Evolutionary conservation across 2,797 vertebrate species (phyloP).

Genomic region (Crenichthys baileyi): DNA sequence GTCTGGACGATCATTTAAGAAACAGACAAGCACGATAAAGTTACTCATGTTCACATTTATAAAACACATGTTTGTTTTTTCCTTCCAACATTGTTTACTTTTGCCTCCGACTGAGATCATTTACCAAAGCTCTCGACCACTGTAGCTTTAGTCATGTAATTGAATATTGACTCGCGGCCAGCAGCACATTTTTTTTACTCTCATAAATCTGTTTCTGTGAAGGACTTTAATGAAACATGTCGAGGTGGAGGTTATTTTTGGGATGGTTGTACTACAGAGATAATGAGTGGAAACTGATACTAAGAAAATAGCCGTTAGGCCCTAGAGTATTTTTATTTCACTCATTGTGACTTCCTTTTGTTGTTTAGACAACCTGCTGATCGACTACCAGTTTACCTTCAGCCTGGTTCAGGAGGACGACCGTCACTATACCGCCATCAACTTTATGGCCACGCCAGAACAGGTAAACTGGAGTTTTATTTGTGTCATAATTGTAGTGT

Average conservation of each 20-base stretch:
- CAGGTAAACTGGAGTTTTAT: constrained; percentile 79
- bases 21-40: neutral
- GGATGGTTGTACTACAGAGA: neutral
- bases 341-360: neutral
- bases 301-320: neutral
- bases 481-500: neutral
- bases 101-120: constrained; percentile 38
- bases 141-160: constrained; percentile 31
- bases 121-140: constrained; percentile 12
- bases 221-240: constrained; percentile 6
- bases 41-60: neutral
- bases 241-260: constrained; percentile 10
- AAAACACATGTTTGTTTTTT: neutral
- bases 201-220: constrained; percentile 37
- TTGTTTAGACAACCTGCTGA: constrained; percentile 91
- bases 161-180: constrained; percentile 34
- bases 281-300: neutral
- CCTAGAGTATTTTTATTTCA: neutral
- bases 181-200: constrained; percentile 1
- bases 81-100: constrained; percentile 7
- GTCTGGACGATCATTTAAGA: neutral
- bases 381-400: constrained; percentile 99
- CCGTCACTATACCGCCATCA: constrained; percentile 94
- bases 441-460: constrained; percentile 97
- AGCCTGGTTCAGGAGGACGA: constrained; percentile 97